Evolutionary conservation across 2,797 vertebrate species (phyloP).

Genomic region (Acomys russatus): DNA sequence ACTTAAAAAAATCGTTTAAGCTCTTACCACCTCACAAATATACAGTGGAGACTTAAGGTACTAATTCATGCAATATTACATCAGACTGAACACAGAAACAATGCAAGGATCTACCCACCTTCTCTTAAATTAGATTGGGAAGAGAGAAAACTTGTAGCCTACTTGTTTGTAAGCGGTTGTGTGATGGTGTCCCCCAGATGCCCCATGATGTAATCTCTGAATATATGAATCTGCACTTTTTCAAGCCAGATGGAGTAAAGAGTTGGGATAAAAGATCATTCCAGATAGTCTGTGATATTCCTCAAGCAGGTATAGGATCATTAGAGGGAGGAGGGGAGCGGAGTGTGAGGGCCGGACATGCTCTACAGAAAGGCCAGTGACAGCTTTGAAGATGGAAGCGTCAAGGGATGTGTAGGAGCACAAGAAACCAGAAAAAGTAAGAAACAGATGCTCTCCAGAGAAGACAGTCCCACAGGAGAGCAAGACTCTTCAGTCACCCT

Average conservation of each 20-base stretch:
- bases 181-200: neutral
- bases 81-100: neutral
- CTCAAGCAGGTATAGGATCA: neutral
- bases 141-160: neutral
- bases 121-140: neutral
- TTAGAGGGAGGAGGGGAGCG: neutral
- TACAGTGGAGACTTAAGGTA: neutral
- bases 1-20: neutral
- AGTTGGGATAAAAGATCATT: neutral
- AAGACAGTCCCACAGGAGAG: neutral
- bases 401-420: neutral
- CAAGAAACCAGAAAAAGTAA: neutral
- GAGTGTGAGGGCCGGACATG: neutral
- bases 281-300: neutral
- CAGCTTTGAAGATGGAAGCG: constrained; percentile 7
- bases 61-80: neutral
- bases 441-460: neutral
- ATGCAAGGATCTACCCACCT: neutral
- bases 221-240: neutral
- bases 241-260: neutral
- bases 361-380: neutral
- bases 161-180: neutral
- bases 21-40: neutral
- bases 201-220: neutral
- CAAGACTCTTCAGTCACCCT: neutral